Evolutionary conservation across 2,888 invertebrate genomes (phyloP).

Genomic region (Agrotis ipsilon): DNA sequence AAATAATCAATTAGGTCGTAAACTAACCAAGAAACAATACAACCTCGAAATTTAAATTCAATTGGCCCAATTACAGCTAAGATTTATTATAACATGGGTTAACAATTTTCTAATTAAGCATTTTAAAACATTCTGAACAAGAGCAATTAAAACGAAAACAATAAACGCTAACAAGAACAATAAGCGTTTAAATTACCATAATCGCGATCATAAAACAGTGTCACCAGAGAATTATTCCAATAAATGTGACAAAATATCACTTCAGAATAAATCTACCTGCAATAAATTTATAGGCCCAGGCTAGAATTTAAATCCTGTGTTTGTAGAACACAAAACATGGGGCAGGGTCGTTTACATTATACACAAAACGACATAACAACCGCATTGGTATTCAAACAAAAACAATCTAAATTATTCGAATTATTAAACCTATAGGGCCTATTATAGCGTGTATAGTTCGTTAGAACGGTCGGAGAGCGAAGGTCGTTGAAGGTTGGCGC

Average conservation of each 20-base stretch:
- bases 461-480: slow-evolving; percentile 88
- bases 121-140: slow-evolving; percentile 36
- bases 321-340: slow-evolving; percentile 81
- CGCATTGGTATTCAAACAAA: slow-evolving; percentile 56
- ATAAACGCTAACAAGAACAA: slow-evolving; percentile 55
- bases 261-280: slow-evolving; percentile 79
- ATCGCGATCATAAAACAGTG: slow-evolving; percentile 68
- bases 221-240: slow-evolving; percentile 73
- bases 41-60: slow-evolving; percentile 22
- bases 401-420: slow-evolving; percentile 50
- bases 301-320: slow-evolving; percentile 84
- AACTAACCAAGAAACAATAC: slow-evolving; percentile 21
- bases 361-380: slow-evolving; percentile 62
- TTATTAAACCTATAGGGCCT: slow-evolving; percentile 59
- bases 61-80: not conserved
- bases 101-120: slow-evolving; percentile 27
- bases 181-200: slow-evolving; percentile 60
- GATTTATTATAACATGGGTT: slow-evolving; percentile 23
- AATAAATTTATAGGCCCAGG: slow-evolving; percentile 83
- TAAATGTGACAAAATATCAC: slow-evolving; percentile 85
- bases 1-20: not conserved
- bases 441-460: slow-evolving; percentile 72
- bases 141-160: slow-evolving; percentile 51
- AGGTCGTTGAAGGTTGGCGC: slow-evolving; percentile 91
- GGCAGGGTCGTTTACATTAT: slow-evolving; percentile 72